Evolutionary conservation across 30 jellyfish, hydroid and myxozoan genomes (phyloP).

Genomic region (Chironex yamaguchii): DNA sequence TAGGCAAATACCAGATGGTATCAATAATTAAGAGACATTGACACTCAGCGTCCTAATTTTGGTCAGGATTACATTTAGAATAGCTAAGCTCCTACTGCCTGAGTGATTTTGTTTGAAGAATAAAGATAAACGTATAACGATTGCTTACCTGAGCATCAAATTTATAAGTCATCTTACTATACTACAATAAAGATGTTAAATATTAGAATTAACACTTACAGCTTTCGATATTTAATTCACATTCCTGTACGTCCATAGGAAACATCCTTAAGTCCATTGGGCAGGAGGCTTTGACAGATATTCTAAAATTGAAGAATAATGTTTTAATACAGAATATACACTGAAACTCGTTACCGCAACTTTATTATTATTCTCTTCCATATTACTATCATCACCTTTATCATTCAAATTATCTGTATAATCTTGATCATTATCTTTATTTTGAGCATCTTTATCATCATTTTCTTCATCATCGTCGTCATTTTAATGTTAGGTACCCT

Average conservation of each 20-base stretch:
- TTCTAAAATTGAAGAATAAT: constrained; percentile 29
- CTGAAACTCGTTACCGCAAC: too few species aligned
- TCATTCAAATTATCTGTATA: not conserved
- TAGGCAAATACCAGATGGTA: too few species aligned
- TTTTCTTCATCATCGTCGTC: not conserved
- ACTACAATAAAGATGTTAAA: not conserved
- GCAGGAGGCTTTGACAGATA: constrained; percentile 94
- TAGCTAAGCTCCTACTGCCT: too few species aligned
- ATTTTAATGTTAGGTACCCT: not conserved
- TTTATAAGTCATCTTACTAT: too few species aligned
- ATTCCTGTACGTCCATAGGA: constrained; percentile 92
- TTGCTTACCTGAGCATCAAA: too few species aligned
- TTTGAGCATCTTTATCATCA: not conserved
- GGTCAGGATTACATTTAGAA: too few species aligned
- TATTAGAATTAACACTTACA: constrained; percentile 48
- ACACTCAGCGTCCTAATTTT: too few species aligned
- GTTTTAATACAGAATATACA: too few species aligned
- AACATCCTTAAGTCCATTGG: constrained; percentile 96
- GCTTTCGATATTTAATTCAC: constrained; percentile 88
- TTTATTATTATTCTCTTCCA: too few species aligned
- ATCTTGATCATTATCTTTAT: not conserved
- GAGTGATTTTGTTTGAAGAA: too few species aligned
- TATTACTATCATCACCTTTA: not conserved
- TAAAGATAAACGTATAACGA: too few species aligned
- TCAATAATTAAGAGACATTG: too few species aligned